Percentiles rank a stretch among this genome's conserved stretches.
These are phyloP conservation scores for Drepana arcuata DNA, from an alignment of 1,140 invertebrate genomes.

Conservation along the genomic window DNA sequence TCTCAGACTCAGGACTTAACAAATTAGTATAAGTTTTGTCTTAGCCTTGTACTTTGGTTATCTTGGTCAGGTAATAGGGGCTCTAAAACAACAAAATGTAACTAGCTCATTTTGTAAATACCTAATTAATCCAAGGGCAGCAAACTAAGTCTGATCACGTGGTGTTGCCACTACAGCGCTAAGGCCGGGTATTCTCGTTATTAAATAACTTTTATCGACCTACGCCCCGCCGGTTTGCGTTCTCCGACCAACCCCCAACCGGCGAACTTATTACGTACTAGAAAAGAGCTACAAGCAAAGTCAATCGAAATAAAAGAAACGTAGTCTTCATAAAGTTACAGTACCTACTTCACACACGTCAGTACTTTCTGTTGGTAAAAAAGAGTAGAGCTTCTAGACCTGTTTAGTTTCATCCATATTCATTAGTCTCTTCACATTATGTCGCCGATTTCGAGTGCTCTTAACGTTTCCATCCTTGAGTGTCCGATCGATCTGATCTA, in stretches of 20 bases:
- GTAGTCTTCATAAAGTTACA: conserved; percentile 4
- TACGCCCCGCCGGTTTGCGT: conserved; percentile 20
- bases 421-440: neutral
- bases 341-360: too few relatives aligned
- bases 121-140: too few relatives aligned
- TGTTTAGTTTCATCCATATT: too few relatives aligned
- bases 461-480: too few relatives aligned
- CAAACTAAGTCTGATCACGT: conserved; percentile 25
- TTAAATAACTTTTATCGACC: conserved; percentile 62
- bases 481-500: too few relatives aligned
- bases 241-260: conserved; percentile 12
- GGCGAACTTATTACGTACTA: conserved; percentile 19
- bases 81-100: too few relatives aligned
- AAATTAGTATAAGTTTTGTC: too few relatives aligned
- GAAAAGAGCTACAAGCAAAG: conserved; percentile 14
- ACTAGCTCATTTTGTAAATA: too few relatives aligned
- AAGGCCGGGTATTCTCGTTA: conserved; percentile 41
- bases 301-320: conserved; percentile 7
- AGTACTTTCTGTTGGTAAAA: conserved; percentile 2
- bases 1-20: too few relatives aligned
- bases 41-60: too few relatives aligned
- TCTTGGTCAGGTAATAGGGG: too few relatives aligned
- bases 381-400: neutral
- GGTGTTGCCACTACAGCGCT: conserved; percentile 18
- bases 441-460: neutral